These are phyloP conservation scores for Actenoides lindsayi DNA, from an alignment of 2,113 vertebrate genomes.

Conservation along the genomic window DNA sequence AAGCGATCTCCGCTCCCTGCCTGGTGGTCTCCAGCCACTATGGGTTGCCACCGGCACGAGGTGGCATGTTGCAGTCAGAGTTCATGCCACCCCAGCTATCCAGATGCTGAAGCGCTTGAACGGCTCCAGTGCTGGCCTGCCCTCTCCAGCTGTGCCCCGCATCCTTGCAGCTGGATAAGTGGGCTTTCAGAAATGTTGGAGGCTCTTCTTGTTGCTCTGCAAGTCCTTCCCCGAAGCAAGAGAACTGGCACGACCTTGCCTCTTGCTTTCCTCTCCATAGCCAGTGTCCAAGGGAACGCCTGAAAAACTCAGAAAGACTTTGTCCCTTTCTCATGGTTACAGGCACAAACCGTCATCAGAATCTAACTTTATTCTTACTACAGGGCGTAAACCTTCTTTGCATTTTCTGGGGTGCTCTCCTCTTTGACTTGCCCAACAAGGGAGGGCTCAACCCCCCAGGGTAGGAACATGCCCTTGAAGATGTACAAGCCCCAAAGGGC, in stretches of 20 bases:
- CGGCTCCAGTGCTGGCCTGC: not conserved
- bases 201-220: not conserved
- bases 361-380: not conserved
- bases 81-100: not conserved
- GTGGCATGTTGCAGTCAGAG: not conserved
- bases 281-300: not conserved
- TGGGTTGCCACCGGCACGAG: not conserved
- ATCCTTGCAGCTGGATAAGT: not conserved
- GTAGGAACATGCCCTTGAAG: not conserved
- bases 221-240: not conserved
- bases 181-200: accelerated
- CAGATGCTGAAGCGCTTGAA: not conserved
- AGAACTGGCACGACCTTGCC: not conserved
- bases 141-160: not conserved
- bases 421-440: not conserved
- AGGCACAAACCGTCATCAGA: too few relatives aligned
- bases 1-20: not conserved
- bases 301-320: not conserved
- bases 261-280: not conserved
- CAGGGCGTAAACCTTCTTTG: not conserved
- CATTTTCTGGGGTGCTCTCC: not conserved
- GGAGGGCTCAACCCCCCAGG: not conserved
- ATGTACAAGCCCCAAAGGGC: not conserved
- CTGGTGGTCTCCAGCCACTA: accelerated
- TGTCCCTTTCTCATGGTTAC: not conserved